These are phyloP conservation scores for Polyodon spathula DNA, from an alignment of 2,113 vertebrate species.

Conservation along the genomic window DNA sequence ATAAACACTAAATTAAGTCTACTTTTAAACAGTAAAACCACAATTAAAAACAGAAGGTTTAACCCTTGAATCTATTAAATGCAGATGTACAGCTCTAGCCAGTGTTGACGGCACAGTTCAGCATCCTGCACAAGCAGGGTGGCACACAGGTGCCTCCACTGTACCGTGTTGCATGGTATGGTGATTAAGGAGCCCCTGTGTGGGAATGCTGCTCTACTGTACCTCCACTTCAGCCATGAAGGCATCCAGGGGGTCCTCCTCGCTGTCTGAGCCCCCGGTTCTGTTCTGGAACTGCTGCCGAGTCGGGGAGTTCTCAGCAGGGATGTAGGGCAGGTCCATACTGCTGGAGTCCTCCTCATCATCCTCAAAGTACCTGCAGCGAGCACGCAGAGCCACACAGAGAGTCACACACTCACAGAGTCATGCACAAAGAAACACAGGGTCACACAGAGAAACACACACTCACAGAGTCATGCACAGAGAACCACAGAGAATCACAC, in stretches of 20 bases:
- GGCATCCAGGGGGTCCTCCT: conserved; percentile 92
- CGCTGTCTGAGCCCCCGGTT: conserved; percentile 79
- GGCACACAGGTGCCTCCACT: background rate
- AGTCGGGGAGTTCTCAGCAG: conserved; percentile 94
- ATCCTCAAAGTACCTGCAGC: conserved; percentile 88
- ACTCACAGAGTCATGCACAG: background rate
- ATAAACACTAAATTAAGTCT: too few species aligned
- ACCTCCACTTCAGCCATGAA: conserved; percentile 99
- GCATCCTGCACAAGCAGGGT: too few species aligned
- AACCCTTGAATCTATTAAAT: too few species aligned
- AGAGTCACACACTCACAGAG: background rate
- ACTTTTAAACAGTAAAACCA: too few species aligned
- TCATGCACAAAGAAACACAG: conserved; percentile 3
- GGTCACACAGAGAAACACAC: background rate
- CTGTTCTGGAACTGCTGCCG: conserved; percentile 82
- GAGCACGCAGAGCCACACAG: background rate
- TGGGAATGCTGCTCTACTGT: conserved; percentile 21
- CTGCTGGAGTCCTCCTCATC: conserved; percentile 89
- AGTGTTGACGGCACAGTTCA: too few species aligned
- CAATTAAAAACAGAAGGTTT: too few species aligned
- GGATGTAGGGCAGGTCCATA: conserved; percentile 89
- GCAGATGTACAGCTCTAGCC: too few species aligned
- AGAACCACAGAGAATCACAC: conserved; percentile 20
- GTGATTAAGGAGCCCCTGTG: too few species aligned
- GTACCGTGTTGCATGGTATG: too few species aligned